These are phyloP conservation scores for Dolichallabes microphthalmus DNA, from an alignment of 2,113 vertebrate species.

Conservation along the genomic window DNA sequence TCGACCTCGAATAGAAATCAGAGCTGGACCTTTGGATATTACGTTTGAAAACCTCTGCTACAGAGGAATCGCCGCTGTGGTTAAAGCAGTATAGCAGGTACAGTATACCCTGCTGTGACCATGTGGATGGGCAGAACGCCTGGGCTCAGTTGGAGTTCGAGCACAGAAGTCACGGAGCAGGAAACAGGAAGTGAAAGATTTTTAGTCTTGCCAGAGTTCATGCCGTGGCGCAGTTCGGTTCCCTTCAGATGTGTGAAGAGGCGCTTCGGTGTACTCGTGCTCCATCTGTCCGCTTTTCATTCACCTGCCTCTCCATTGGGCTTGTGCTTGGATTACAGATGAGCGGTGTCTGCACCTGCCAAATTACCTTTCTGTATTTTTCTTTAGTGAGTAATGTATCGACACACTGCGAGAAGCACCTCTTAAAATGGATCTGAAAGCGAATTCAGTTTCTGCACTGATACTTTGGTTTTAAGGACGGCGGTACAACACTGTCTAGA, in stretches of 20 bases:
- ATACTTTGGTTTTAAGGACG: neutral
- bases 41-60: too few relatives aligned
- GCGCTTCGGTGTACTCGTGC: neutral
- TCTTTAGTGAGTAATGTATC: neutral
- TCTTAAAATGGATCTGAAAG: neutral
- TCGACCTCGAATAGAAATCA: too few relatives aligned
- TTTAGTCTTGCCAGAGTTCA: conserved; percentile 18
- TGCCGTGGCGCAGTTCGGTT: neutral
- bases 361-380: conserved; percentile 13
- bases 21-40: too few relatives aligned
- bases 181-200: neutral
- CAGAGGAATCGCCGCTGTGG: neutral
- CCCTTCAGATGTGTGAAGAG: neutral
- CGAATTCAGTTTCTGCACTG: neutral
- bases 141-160: neutral
- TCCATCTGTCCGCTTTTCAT: neutral
- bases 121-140: neutral
- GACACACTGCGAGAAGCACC: neutral
- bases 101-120: neutral
- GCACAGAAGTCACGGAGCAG: neutral
- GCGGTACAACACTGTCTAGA: too few relatives aligned
- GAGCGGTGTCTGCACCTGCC: neutral
- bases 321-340: neutral
- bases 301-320: neutral
- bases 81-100: neutral